Evolutionary conservation across 2,113 vertebrate genomes (phyloP), one percentile per base, ranked within the genome.

Genomic region (Carlito syrichta): DNA sequence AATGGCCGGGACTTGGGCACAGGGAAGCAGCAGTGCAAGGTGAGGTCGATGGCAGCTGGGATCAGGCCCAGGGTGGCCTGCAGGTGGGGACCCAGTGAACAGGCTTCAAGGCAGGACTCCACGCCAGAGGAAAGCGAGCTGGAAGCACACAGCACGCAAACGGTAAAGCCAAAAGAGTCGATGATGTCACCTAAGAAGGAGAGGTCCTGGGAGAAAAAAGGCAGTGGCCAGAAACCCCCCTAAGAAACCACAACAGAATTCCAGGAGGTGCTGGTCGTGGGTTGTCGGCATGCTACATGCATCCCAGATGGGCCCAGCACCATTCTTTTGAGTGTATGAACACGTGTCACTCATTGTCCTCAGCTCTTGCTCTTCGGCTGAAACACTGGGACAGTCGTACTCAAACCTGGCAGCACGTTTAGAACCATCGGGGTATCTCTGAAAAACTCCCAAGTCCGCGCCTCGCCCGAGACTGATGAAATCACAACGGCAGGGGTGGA

Each of bases 261-360:
- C 86, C 45, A 45, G 38, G 38, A 89, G 25, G 13, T 1, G 13
- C 3, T 10, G 14, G 17, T 3, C n/a, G 1, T 11, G 14, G 5
- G 45, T 6, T 0, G 5, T 8, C 22, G 48, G 11, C 3, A 40
- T 0, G 2, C 2, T 0, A 30, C 54, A 2, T 0, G 7, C 62
- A 82, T 54, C 17, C 16, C 19, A 4, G 4, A 3, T 11, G 52
- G 8, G 1, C 38, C 79, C 32, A 35, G 78, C 4, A 2, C n/a
- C 6, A 2, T 38, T 32, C 38, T 19, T 25, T 8, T 8, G 2
- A 40, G 30, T 9, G 66, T 20, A 22, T 20, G 2, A 14, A 30
- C 8, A 5, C 48, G 14, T 23, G 32, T 17, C 60, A 81, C 68
- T 30, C 0, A 0, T 1, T 7, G 11, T 77, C 85, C 32, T 77